Conservation (phyloP, 2,797 vertebrate species). For the Lemur catta region DNA sequence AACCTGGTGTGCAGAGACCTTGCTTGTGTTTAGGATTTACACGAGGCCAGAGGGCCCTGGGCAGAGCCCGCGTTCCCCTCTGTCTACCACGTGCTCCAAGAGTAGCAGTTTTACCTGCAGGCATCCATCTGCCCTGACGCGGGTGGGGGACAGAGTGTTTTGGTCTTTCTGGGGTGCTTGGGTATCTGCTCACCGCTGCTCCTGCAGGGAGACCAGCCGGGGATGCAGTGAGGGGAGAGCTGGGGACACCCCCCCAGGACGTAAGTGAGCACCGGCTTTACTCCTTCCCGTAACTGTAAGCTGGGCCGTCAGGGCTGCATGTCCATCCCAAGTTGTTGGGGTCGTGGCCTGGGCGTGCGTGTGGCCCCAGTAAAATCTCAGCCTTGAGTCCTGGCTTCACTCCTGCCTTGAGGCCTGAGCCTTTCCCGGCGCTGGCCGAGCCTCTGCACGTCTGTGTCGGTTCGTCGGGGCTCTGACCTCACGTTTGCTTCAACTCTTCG, state of each 20-base stretch:
- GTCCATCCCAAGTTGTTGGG: not conserved
- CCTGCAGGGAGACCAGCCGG: not conserved
- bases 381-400: not conserved
- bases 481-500: fast-evolving
- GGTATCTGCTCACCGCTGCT: not conserved
- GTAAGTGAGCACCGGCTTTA: not conserved
- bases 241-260: not conserved
- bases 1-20: not conserved
- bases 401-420: too few species aligned
- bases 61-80: not conserved
- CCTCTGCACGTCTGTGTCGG: not conserved
- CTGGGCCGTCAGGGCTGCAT: fast-evolving
- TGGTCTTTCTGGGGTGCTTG: not conserved
- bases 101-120: not conserved
- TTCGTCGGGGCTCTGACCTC: not conserved
- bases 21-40: not conserved
- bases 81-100: not conserved
- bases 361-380: not conserved
- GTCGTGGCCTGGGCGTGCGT: not conserved
- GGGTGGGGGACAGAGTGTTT: not conserved
- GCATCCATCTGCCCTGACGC: not conserved
- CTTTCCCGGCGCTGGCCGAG: too few species aligned
- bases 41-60: not conserved
- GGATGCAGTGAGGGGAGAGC: not conserved
- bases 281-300: not conserved